phyloP scores from a whole-genome alignment of 2,797 vertebrate genomes.

The Pseudocheirus occidentalis region DNA sequence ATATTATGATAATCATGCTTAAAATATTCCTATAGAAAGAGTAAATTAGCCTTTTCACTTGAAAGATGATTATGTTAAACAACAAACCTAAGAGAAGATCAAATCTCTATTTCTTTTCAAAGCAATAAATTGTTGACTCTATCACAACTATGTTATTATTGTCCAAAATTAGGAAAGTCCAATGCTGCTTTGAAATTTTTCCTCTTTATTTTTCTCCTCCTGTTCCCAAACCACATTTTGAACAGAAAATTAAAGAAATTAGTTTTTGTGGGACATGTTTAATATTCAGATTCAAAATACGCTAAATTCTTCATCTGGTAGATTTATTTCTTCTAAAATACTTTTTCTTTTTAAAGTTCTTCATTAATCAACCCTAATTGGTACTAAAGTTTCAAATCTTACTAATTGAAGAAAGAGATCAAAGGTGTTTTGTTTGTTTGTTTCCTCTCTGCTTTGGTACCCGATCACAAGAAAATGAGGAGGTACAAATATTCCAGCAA shows the following conservation, averaged over 20 bases:
- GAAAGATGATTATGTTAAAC: constrained; percentile 86
- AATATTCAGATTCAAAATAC: not conserved
- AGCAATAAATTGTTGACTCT: constrained; percentile 74
- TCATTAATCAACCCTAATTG: constrained; percentile 63
- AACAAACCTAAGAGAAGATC: constrained; percentile 81
- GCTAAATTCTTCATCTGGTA: not conserved
- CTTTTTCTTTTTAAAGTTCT: constrained; percentile 53
- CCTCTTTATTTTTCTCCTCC: constrained; percentile 28
- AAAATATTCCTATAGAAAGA: constrained; percentile 88
- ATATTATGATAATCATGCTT: constrained; percentile 88
- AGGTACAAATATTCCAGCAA: constrained; percentile 72
- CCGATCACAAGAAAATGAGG: constrained; percentile 72
- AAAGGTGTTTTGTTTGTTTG: not conserved
- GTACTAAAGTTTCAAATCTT: constrained; percentile 70
- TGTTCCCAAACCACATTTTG: constrained; percentile 38
- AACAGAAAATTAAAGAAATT: constrained; percentile 61
- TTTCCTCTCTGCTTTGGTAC: constrained; percentile 58
- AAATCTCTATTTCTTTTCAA: constrained; percentile 73
- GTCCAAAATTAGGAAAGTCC: constrained; percentile 56
- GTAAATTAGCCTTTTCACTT: constrained; percentile 88
- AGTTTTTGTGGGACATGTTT: not conserved
- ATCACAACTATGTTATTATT: constrained; percentile 71
- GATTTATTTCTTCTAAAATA: constrained; percentile 1
- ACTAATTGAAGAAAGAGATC: constrained; percentile 55
- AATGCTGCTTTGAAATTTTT: constrained; percentile 36